Evolutionary conservation across 2,113 vertebrate species (phyloP).

Genomic region (Solea solea): DNA sequence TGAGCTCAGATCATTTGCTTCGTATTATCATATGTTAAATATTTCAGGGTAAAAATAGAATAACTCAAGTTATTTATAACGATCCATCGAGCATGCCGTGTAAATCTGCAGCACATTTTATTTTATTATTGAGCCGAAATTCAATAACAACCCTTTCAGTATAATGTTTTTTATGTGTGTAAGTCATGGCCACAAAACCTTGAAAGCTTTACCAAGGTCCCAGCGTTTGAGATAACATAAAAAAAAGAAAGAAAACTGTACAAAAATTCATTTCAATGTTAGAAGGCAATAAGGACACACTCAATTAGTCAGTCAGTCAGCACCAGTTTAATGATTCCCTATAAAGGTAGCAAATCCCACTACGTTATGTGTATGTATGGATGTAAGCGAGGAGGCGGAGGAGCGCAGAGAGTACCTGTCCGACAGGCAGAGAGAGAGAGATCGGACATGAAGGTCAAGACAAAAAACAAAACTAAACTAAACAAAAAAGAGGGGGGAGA

Average conservation of each 20-base stretch:
- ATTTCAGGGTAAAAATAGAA: too few species aligned
- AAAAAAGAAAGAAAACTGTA: too few species aligned
- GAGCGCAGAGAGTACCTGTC: neutral
- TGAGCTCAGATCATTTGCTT: constrained; percentile 2
- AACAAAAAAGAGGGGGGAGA: neutral
- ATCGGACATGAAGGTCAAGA: neutral
- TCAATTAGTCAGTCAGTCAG: constrained; percentile 47
- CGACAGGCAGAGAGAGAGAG: constrained; percentile 4
- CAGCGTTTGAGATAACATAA: too few species aligned
- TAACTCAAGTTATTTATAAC: too few species aligned
- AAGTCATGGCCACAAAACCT: too few species aligned
- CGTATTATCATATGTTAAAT: too few species aligned
- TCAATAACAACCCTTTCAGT: too few species aligned
- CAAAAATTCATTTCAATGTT: neutral
- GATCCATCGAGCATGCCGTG: too few species aligned
- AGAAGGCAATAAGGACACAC: constrained; percentile 18
- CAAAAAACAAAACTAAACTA: neutral
- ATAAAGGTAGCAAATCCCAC: constrained; percentile 72
- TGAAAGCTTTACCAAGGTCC: too few species aligned
- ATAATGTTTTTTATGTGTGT: too few species aligned
- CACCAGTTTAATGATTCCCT: constrained; percentile 73
- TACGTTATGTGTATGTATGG: constrained; percentile 7
- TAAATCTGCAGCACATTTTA: too few species aligned
- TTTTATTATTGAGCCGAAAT: too few species aligned
- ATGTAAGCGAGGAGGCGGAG: constrained; percentile 5